Evolutionary conservation across 2,797 vertebrate species (phyloP), one percentile per base, ranked within the genome.

Genomic region (Loris lydekkerianus): DNA sequence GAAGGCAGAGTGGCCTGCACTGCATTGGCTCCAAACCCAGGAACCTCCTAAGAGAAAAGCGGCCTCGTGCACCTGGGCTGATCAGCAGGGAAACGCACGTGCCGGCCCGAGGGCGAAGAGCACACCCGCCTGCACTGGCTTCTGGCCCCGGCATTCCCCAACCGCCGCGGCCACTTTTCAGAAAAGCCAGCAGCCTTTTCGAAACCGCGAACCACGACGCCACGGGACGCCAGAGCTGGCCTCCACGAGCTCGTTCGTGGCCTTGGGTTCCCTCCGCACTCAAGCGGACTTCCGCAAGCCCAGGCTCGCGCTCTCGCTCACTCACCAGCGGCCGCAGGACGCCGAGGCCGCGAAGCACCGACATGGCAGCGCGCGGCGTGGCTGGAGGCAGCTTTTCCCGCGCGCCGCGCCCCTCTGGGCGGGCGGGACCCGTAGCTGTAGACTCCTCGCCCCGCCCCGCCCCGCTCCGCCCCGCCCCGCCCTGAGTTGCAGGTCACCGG

Each of bases 341-440:
- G 2, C 83, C 6, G 5, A 93, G 56, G 1, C 21, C 0, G 34
- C 73, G 27, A 46, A 89, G 46, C 0, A 23, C 63, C 0, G 2
- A 56, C 63, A 7, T 3, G 0, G 23, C 1, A 0, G 13, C 15
- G 3, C 2, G 34, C 0, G 3, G 20, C 0, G 2, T 5, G 4
- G 1, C 56, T 5, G 3, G 2, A 0, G 0, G 15, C 3, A 0
- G n/a, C n/a, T 6, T 67, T 67, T 43, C 40, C 3, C 0, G 20
- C 21, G 21, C 5, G 2, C 4, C n/a, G 10, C 15, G 31, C 43
- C 23, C 65, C 49, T 76, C 5, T 2, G 46, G 40, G 23, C 81
- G n/a, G 53, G 37, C 3, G 63, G 34, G 3, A 27, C 53, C 58
- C 1, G 2, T 2, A 31, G 37, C 18, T 1, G 1, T 25, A 6